phyloP scores from a whole-genome alignment of 2,888 invertebrate species.

The Heliconius erato region DNA sequence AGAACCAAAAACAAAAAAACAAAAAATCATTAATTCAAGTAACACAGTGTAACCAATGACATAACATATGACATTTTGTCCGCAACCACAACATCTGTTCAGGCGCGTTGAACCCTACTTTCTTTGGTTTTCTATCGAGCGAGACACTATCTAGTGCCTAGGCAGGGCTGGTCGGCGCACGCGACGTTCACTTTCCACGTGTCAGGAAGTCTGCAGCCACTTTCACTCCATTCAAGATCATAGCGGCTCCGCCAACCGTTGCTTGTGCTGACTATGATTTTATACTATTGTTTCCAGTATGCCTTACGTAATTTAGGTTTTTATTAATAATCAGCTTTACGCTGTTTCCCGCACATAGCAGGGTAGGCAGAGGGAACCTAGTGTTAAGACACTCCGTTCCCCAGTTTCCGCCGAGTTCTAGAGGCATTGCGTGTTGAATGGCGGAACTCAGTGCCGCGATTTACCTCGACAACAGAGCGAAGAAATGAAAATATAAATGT shows the following conservation, averaged over 20 bases:
- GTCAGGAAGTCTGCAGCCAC: constrained; percentile 79
- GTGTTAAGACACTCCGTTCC: no score
- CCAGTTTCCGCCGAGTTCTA: no score
- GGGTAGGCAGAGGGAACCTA: no score
- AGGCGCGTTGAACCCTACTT: constrained; percentile 59
- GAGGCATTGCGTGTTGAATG: no score
- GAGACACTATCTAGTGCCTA: constrained; percentile 67
- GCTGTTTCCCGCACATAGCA: no score
- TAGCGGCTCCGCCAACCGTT: constrained; percentile 70
- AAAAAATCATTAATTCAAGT: constrained; percentile 29
- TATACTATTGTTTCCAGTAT: constrained; percentile 60
- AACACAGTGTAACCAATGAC: constrained; percentile 26
- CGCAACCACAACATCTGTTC: constrained; percentile 30
- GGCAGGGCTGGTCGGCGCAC: constrained; percentile 63
- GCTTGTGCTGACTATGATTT: constrained; percentile 65
- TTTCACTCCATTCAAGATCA: constrained; percentile 85
- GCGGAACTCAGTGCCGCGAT: no score
- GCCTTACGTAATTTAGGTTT: constrained; percentile 46
- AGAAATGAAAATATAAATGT: no score
- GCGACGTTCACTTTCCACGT: constrained; percentile 79
- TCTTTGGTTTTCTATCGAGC: constrained; percentile 64
- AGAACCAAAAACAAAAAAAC: constrained; percentile 24
- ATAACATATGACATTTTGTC: constrained; percentile 39
- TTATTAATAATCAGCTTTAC: background rate
- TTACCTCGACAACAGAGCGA: no score